Evolutionary conservation across 2,797 vertebrate genomes (phyloP), one percentile per base, ranked within the genome.

Genomic region (Micrastur ruficollis): DNA sequence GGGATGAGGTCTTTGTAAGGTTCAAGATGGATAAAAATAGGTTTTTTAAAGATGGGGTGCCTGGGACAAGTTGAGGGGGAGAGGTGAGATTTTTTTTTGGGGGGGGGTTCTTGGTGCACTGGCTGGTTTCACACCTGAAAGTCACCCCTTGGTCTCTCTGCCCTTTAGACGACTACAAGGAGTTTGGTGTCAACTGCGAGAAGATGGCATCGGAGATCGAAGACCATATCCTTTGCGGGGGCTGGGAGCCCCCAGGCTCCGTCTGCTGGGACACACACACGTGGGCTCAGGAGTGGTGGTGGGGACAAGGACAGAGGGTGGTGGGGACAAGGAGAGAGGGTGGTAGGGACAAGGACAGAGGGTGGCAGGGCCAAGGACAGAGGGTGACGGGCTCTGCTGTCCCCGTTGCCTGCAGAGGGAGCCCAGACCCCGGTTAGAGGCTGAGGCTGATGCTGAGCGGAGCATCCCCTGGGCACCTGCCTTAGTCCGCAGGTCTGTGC

Each of bases 171-270:
- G 98, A 99, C 97, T 99, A 98, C 97, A 99, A 99, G 96, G 98
- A 99, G 65, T 99, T 99, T 44, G 98, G 98, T 26, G 96, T 98
- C 49, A 99, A 99, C 98, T 99, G 99, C 31, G 99, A 99, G 76
- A 97, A 98, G 97, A 99, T 99, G 99, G 99, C 98, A 11, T 99
- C 98, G 4, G 99, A 99, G 97, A 99, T 99, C 3, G 99, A 99
- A 98, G 99, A 99, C 97, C 98, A 99, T 99, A 99, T 99, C 99
- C 99, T 99, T 95, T 78, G 38, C 2, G 22, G 27, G 32, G 11
- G 3, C 13, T 18, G 27, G 25, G 36, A 13, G 21, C 34, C 22
- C 42, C 38, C 67, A 26, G 56, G 63, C 50, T 47, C 23, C 23
- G 0, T 31, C 65, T 62, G 31, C 56, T 27, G 38, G 5, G 34